These are phyloP conservation scores for Carapus acus DNA, from an alignment of 2,797 vertebrate species.

Conservation along the genomic window DNA sequence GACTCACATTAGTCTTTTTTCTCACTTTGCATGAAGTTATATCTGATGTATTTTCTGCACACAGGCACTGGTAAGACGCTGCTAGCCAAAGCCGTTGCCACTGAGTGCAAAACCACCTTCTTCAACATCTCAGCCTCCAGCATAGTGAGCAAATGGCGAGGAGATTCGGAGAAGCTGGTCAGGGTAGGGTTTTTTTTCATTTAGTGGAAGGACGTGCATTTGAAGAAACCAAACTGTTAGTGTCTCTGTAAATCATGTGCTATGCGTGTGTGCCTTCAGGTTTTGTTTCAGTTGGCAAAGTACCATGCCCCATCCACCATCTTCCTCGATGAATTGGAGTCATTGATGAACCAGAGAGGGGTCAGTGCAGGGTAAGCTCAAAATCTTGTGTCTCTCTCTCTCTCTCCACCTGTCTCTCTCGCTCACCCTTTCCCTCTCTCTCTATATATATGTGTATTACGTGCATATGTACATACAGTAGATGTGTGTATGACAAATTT, in stretches of 20 bases:
- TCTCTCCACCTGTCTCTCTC: too few species aligned
- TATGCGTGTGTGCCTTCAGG: conserved; percentile 61
- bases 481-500: too few species aligned
- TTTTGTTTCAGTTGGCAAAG: conserved; percentile 91
- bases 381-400: neutral
- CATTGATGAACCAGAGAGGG: conserved; percentile 94
- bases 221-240: too few species aligned
- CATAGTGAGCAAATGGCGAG: conserved; percentile 98
- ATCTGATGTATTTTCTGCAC: too few species aligned
- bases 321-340: conserved; percentile 96
- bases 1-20: too few species aligned
- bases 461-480: too few species aligned
- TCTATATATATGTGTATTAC: too few species aligned
- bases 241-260: conserved; percentile 1
- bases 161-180: conserved; percentile 95
- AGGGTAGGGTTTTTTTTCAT: too few species aligned
- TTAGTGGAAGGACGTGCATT: too few species aligned
- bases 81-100: conserved; percentile 94
- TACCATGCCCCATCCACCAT: conserved; percentile 96
- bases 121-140: conserved; percentile 98
- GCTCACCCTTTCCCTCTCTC: neutral
- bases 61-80: conserved; percentile 96
- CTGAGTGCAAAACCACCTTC: conserved; percentile 93
- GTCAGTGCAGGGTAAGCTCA: conserved; percentile 74
- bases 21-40: too few species aligned